Evolutionary conservation across 35 echinoderm and acorn worm genomes (phyloP).

Genomic region (Eucidaris tribuloides): DNA sequence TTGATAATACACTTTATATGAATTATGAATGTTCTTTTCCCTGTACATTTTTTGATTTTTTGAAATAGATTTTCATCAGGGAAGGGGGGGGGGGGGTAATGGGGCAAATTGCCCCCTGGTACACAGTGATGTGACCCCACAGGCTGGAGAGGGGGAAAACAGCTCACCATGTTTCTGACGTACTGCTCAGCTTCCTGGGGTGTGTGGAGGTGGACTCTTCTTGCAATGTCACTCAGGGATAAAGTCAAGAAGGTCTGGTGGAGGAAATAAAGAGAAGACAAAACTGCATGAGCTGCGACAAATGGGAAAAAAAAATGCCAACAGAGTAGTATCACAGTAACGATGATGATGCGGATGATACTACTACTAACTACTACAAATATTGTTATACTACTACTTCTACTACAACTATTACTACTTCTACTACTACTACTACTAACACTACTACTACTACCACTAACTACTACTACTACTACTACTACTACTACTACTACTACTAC

Average conservation of each 20-base stretch:
- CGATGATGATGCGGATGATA: too few relatives aligned
- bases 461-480: not conserved
- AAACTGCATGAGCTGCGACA: too few relatives aligned
- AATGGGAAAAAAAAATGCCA: too few relatives aligned
- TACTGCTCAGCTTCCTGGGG: slow-evolving; percentile 89
- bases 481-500: not conserved
- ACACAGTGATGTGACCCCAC: not conserved
- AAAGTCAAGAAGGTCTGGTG: slow-evolving; percentile 93
- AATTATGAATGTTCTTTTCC: too few relatives aligned
- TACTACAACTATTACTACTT: not conserved
- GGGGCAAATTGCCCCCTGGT: not conserved
- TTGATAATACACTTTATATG: too few relatives aligned
- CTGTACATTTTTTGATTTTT: too few relatives aligned
- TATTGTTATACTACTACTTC: not conserved
- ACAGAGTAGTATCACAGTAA: too few relatives aligned
- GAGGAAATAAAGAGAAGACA: not conserved
- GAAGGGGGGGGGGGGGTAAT: too few relatives aligned
- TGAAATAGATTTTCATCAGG: too few relatives aligned
- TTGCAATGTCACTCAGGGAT: slow-evolving; percentile 92
- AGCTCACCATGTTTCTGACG: slow-evolving; percentile 93
- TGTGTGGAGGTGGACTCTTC: slow-evolving; percentile 72
- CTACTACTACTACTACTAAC: not conserved
- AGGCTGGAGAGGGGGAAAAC: too few relatives aligned
- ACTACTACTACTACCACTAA: not conserved
- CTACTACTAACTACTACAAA: too few relatives aligned